Percentiles rank a stretch among this genome's conserved stretches.
phyloP scores from a whole-genome alignment of 1,140 invertebrate species.

The Neodiprion pinetum region DNA sequence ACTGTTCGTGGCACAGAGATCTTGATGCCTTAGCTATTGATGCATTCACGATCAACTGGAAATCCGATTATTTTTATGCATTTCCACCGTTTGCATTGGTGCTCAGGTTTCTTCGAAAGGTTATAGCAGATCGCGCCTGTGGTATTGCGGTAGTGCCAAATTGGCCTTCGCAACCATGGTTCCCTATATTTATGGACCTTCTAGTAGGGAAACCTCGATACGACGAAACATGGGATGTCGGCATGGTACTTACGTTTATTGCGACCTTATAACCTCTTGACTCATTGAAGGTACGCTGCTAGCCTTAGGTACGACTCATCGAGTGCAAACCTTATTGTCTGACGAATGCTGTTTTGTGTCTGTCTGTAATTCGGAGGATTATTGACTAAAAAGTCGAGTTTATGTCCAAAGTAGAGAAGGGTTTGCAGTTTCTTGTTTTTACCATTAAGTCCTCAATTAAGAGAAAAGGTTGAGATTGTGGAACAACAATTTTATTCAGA shows the following conservation, averaged over 20 bases:
- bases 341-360: conserved; percentile 9
- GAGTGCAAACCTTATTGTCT: too few relatives aligned
- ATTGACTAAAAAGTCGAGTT: conserved; percentile 48
- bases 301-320: too few relatives aligned
- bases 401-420: conserved; percentile 41
- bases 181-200: too few relatives aligned
- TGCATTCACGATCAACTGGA: conserved; percentile 39
- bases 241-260: conserved; percentile 1
- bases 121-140: too few relatives aligned
- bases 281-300: not conserved
- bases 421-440: conserved; percentile 39
- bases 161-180: too few relatives aligned
- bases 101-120: not conserved
- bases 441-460: conserved; percentile 39
- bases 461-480: conserved; percentile 39
- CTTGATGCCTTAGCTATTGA: conserved; percentile 31
- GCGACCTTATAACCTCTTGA: conserved; percentile 10
- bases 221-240: conserved; percentile 33
- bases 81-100: conserved; percentile 39
- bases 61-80: conserved; percentile 33
- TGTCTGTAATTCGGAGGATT: conserved; percentile 27
- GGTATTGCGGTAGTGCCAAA: too few relatives aligned
- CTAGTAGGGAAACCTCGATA: conserved; percentile 19
- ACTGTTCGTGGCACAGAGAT: conserved; percentile 35
- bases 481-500: conserved; percentile 43